Conservation (phyloP, 2,888 invertebrate species). For the Odiellus spinosus region DNA sequence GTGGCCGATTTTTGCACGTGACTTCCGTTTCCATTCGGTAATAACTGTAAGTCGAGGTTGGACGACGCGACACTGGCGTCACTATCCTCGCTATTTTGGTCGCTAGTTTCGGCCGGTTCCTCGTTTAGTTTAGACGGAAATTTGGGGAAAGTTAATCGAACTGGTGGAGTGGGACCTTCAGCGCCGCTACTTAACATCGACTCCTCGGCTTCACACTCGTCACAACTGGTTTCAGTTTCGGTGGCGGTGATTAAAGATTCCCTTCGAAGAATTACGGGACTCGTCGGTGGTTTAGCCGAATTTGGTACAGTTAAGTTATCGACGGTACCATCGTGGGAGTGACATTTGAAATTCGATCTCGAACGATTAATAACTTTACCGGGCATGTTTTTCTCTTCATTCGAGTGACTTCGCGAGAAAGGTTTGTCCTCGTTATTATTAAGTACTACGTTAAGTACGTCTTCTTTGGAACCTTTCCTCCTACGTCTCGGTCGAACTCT, state of each 20-base stretch:
- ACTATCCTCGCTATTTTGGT: constrained; percentile 12
- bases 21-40: neutral
- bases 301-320: neutral
- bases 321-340: neutral
- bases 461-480: constrained; percentile 1
- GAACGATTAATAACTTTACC: neutral
- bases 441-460: neutral
- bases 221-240: constrained; percentile 2
- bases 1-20: constrained; percentile 16
- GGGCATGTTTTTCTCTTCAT: neutral
- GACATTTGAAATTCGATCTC: neutral
- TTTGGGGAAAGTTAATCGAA: neutral
- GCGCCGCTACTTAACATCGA: constrained; percentile 18
- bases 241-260: neutral
- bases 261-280: neutral
- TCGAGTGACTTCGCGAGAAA: neutral
- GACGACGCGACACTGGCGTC: constrained; percentile 9
- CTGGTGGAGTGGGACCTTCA: constrained; percentile 16
- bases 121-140: neutral
- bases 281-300: neutral
- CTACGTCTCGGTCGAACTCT: constrained; percentile 1
- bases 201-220: constrained; percentile 28
- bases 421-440: neutral
- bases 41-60: neutral
- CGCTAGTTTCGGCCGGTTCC: constrained; percentile 2